Evolutionary conservation across 2,888 invertebrate genomes (phyloP).

Genomic region (Drosophila lacicola): DNA sequence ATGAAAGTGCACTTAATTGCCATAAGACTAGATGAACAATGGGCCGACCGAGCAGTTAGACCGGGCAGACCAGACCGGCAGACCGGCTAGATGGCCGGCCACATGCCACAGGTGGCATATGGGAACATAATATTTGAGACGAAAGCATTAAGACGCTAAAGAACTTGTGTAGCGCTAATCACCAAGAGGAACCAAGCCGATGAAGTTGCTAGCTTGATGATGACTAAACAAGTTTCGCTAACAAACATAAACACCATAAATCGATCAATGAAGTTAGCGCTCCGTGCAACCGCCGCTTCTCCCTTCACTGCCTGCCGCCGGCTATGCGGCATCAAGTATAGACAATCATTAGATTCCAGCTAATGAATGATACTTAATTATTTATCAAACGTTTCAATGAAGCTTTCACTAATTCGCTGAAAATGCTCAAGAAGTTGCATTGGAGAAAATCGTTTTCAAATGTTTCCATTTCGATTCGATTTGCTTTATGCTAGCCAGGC

Average conservation of each 20-base stretch:
- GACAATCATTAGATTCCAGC: conserved; percentile 39
- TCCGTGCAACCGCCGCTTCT: neutral
- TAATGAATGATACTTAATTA: conserved; percentile 29
- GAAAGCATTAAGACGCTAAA: conserved; percentile 11
- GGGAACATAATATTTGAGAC: conserved; percentile 14
- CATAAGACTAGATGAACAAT: conserved; percentile 19
- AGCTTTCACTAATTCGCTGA: conserved; percentile 39
- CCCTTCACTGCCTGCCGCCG: neutral
- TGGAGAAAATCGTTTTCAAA: conserved; percentile 31
- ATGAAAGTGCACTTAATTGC: conserved; percentile 62
- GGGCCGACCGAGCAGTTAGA: conserved; percentile 9
- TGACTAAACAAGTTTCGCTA: conserved; percentile 51
- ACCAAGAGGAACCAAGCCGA: conserved; percentile 18
- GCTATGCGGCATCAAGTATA: conserved; percentile 7
- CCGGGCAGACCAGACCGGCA: conserved; percentile 3
- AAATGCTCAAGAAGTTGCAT: conserved; percentile 26
- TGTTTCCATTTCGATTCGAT: neutral
- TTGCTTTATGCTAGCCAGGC: neutral
- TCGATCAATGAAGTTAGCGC: conserved; percentile 40
- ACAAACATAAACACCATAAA: conserved; percentile 29
- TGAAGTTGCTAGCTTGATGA: conserved; percentile 18
- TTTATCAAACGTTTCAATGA: conserved; percentile 25
- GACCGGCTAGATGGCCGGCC: neutral
- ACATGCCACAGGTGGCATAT: conserved; percentile 41
- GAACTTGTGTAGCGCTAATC: conserved; percentile 32